Base-by-base conservation (phyloP, 2,888 invertebrate species). In the Lepeophtheirus nordmannii region DNA sequence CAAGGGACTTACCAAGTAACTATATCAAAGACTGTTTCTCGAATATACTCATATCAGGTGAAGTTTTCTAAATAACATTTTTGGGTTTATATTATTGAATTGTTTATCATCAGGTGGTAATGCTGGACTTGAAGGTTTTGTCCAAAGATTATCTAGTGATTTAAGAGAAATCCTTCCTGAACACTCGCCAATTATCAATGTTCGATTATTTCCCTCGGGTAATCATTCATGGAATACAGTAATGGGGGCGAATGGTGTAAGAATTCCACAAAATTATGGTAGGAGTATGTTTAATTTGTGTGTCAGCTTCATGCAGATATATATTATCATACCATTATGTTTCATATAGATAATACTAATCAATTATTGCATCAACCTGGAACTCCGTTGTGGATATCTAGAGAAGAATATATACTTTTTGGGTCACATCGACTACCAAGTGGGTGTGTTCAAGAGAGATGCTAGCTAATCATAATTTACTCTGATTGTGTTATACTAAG, bases 351-450 rank as follows among this genome's bases (percentile, higher is more conserved):
- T 46, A 46, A 46, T 14, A n/a, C 41, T 20, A 20, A 62, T 17
- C 30, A 62, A 12, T 20, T 39, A 10, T 39, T 65, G 39, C 74
- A 74, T 7, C 74, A 74, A 74, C 68, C 71, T 73, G 68, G 74
- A 59, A 73, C 73, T 70, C 75, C 76, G n/a, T 75, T 76, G 67
- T 76, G 76, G 76, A 70, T 77, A 20, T 76, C 76, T 10, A 72
- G 77, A 60, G 77, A 77, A 68, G 75, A 76, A 68, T 77, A 76
- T 65, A 74, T 77, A 63, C 71, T 77, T 22, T 75, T 76, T 68
- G 77, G 77, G 7, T 69, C 67, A 17, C 67, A 65, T 53, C 64
- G 22, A 57, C 56, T 65, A 17, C 10, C 64, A 12, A 22, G 39
- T 14, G 62, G 53, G 2, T 46, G 53, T 46, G 53, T 46, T 46